These are phyloP conservation scores for Zele albiditarsus DNA, from an alignment of 2,888 invertebrate genomes.

Conservation along the genomic window DNA sequence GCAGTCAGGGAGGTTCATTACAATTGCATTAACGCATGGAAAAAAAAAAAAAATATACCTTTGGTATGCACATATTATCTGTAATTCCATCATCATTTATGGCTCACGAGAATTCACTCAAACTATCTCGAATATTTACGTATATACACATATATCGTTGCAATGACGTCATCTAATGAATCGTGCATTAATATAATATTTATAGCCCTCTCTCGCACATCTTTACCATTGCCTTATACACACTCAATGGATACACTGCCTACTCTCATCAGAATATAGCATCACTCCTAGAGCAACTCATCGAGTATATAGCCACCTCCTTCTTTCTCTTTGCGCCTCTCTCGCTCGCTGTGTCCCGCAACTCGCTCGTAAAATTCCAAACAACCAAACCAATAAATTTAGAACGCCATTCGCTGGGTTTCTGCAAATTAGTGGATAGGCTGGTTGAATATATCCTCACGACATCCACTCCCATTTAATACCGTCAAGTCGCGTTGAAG, in stretches of 20 bases:
- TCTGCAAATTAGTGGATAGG: slow-evolving; percentile 38
- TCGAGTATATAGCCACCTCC: slow-evolving; percentile 12
- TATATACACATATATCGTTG: slow-evolving; percentile 49
- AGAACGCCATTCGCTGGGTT: slow-evolving; percentile 44
- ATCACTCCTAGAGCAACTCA: slow-evolving; percentile 34
- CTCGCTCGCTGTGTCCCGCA: slow-evolving; percentile 39
- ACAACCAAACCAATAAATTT: slow-evolving; percentile 59
- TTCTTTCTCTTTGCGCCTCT: slow-evolving; percentile 28
- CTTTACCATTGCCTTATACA: slow-evolving; percentile 40
- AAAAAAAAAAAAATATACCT: not conserved
- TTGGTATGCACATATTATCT: not conserved
- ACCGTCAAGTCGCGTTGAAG: slow-evolving; percentile 15
- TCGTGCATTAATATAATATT: slow-evolving; percentile 61
- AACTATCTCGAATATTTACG: slow-evolving; percentile 51
- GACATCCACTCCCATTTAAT: slow-evolving; percentile 12
- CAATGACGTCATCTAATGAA: slow-evolving; percentile 65
- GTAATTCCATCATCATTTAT: not conserved
- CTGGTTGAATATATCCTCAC: slow-evolving; percentile 7
- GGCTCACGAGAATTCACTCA: not conserved
- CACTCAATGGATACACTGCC: slow-evolving; percentile 27
- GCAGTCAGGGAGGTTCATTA: not conserved
- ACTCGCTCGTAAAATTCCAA: slow-evolving; percentile 55
- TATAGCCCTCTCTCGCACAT: slow-evolving; percentile 53
- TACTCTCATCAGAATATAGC: slow-evolving; percentile 32
- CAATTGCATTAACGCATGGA: not conserved